Percentiles rank a stretch among this genome's conserved stretches.
Conservation (phyloP, 2,888 invertebrate species). For the Aspidapion aeneum region DNA sequence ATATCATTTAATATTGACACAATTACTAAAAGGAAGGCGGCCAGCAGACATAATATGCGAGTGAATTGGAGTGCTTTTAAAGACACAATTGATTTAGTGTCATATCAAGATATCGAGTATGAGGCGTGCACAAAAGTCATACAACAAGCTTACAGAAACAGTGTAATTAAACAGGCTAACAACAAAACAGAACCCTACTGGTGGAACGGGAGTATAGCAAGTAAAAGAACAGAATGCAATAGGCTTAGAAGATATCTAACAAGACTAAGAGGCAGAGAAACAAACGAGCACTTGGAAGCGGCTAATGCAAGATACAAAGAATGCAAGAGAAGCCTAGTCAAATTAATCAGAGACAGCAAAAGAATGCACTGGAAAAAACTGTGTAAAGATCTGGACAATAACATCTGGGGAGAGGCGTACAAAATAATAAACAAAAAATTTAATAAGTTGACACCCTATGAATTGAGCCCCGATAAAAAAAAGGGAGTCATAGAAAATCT, state of each 20-base stretch:
- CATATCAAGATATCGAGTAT: not conserved
- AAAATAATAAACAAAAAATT: conserved; percentile 10
- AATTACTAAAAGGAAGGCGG: not conserved
- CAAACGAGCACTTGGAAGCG: not conserved
- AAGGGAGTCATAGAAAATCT: not conserved
- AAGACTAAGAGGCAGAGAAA: not conserved
- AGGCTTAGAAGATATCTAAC: not conserved
- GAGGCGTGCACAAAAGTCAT: not conserved
- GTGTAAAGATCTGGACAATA: conserved; percentile 9
- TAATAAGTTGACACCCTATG: not conserved
- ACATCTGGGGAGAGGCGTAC: conserved; percentile 19
- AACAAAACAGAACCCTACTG: conserved; percentile 3
- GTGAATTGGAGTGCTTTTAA: not conserved
- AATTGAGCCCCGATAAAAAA: not conserved
- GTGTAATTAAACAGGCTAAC: not conserved
- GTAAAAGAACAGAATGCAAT: conserved; percentile 1
- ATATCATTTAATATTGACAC: conserved; percentile 8
- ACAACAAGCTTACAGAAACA: conserved; percentile 2
- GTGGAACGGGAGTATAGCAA: conserved; percentile 9
- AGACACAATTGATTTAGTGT: not conserved
- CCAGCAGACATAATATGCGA: not conserved
- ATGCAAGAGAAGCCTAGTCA: not conserved
- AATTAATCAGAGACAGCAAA: conserved; percentile 4
- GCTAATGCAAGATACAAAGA: not conserved
- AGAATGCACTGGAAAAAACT: conserved; percentile 9